Conservation (phyloP, 2,888 invertebrate species). For the Caenorhabditis sp. region DNA sequence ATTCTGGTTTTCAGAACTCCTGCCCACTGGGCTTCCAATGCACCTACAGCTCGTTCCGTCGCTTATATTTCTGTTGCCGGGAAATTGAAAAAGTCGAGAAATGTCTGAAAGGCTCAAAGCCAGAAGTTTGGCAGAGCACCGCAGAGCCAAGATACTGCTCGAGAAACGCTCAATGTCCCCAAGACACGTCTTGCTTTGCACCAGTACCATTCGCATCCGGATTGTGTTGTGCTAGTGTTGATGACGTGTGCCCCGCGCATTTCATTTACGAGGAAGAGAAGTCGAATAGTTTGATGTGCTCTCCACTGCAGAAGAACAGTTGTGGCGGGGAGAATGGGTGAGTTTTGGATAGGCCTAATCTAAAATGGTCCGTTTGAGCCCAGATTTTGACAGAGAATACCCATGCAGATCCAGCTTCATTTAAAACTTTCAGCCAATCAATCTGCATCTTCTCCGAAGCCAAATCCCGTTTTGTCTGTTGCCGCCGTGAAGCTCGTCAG, state of each 20-base stretch:
- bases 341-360: conserved; percentile 1
- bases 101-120: conserved; percentile 63
- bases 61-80: conserved; percentile 77
- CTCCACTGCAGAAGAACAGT: conserved; percentile 70
- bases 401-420: no score
- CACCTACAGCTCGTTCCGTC: conserved; percentile 70
- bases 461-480: conserved; percentile 77
- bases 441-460: conserved; percentile 74
- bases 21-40: conserved; percentile 75
- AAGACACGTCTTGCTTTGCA: conserved; percentile 64
- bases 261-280: conserved; percentile 73
- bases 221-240: conserved; percentile 71
- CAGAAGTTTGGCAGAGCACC: conserved; percentile 61
- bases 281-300: conserved; percentile 70
- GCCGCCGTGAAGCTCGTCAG: conserved; percentile 70
- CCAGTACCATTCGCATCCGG: conserved; percentile 63
- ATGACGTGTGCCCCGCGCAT: conserved; percentile 76
- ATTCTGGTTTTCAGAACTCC: conserved; percentile 47
- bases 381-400: neutral
- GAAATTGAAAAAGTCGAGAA: conserved; percentile 58
- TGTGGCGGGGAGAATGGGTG: conserved; percentile 64
- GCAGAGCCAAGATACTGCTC: conserved; percentile 67
- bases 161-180: conserved; percentile 70
- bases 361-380: neutral
- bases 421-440: conserved; percentile 61